Evolutionary conservation across 2,888 invertebrate genomes (phyloP).

Genomic region (Iphiclides podalirius): DNA sequence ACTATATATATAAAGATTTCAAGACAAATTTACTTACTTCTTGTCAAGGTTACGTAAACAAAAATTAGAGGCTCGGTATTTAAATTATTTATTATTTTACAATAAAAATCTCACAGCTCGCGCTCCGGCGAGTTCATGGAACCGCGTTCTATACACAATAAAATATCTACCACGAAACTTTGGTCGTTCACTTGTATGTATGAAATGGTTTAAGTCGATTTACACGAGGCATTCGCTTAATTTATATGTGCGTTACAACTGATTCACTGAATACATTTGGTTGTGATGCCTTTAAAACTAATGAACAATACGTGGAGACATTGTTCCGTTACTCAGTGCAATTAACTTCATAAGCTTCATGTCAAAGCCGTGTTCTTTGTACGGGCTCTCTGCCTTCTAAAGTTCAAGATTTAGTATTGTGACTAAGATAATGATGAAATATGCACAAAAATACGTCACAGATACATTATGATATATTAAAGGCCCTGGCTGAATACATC

Average conservation of each 20-base stretch:
- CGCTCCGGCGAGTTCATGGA: slow-evolving; percentile 37
- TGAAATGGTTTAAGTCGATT: slow-evolving; percentile 22
- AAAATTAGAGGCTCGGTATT: slow-evolving; percentile 51
- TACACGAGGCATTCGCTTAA: slow-evolving; percentile 30
- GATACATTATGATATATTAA: no score
- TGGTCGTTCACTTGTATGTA: slow-evolving; percentile 36
- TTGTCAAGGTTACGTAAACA: slow-evolving; percentile 21
- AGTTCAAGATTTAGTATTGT: no score
- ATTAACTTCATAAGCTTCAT: slow-evolving; percentile 23
- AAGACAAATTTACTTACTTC: no score
- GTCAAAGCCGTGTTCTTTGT: slow-evolving; percentile 5
- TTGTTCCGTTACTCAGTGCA: slow-evolving; percentile 30
- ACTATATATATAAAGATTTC: no score
- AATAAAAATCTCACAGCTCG: slow-evolving; percentile 55
- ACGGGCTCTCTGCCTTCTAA: slow-evolving; percentile 8
- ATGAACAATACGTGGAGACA: slow-evolving; percentile 44
- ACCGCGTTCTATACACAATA: slow-evolving; percentile 39
- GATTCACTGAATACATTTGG: slow-evolving; percentile 63
- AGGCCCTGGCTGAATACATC: no score
- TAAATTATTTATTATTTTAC: slow-evolving; percentile 32
- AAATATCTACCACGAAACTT: slow-evolving; percentile 32
- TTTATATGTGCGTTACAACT: slow-evolving; percentile 51
- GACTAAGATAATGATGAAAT: no score
- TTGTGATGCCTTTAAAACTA: slow-evolving; percentile 49
- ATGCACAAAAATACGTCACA: no score